Conservation (phyloP, 2,888 invertebrate genomes). For the Parnassius mnemosyne region DNA sequence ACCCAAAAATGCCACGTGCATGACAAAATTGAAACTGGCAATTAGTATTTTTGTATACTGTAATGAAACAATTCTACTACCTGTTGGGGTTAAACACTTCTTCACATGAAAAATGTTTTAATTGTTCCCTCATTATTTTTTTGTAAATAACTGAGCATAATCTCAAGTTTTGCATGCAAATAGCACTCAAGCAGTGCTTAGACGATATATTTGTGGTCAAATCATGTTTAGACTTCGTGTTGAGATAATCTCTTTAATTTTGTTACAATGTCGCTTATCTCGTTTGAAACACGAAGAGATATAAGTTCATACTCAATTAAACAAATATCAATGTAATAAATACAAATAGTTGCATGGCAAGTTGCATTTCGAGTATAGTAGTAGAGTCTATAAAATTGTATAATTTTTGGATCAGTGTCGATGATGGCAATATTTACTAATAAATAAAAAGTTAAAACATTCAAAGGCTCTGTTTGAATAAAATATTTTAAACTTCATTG, state of each 20-base stretch:
- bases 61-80: too few relatives aligned
- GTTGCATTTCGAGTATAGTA: constrained; percentile 6
- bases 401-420: constrained; percentile 11
- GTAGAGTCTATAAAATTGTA: constrained; percentile 3
- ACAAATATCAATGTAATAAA: constrained; percentile 13
- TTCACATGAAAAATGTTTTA: too few relatives aligned
- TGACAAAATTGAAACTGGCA: too few relatives aligned
- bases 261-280: constrained; percentile 13
- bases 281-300: constrained; percentile 16
- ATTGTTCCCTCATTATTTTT: too few relatives aligned
- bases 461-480: not conserved
- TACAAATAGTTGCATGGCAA: constrained; percentile 12
- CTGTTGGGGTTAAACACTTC: too few relatives aligned
- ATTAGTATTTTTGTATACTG: too few relatives aligned
- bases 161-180: too few relatives aligned
- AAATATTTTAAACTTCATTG: too few relatives aligned
- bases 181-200: not conserved
- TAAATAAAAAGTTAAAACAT: not conserved
- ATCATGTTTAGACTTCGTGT: constrained; percentile 6
- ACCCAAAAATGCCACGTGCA: too few relatives aligned
- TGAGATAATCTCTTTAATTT: constrained; percentile 17
- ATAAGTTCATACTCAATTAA: constrained; percentile 14
- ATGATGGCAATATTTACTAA: constrained; percentile 19
- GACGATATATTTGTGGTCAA: not conserved
- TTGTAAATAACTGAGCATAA: too few relatives aligned